Percentiles rank a stretch among this genome's conserved stretches.
Evolutionary conservation across 1,140 invertebrate species (phyloP).

Genomic region (Maniola jurtina): DNA sequence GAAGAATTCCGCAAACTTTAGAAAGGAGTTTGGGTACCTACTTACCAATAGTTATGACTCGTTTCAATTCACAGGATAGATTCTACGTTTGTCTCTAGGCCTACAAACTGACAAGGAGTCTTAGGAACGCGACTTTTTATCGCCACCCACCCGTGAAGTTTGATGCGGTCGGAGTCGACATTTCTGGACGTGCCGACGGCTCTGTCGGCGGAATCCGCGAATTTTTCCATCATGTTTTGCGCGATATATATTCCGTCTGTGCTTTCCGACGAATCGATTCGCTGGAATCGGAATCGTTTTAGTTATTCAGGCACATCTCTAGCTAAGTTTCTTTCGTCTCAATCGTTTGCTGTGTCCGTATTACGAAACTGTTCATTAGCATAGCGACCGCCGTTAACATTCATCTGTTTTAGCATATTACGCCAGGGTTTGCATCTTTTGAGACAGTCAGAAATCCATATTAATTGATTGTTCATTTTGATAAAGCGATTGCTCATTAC

Average conservation of each 20-base stretch:
- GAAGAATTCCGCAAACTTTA: no score
- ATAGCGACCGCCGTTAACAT: neutral
- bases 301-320: constrained; percentile 39
- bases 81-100: constrained; percentile 9
- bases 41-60: no score
- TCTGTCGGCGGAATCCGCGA: constrained; percentile 44
- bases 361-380: neutral
- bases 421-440: no score
- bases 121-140: constrained; percentile 47
- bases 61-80: neutral
- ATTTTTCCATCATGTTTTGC: constrained; percentile 57
- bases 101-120: constrained; percentile 16
- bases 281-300: constrained; percentile 42
- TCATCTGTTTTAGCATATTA: no score
- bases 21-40: no score
- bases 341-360: constrained; percentile 30
- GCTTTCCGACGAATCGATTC: constrained; percentile 48
- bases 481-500: no score
- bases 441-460: no score
- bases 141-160: constrained; percentile 58
- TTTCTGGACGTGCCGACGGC: constrained; percentile 38
- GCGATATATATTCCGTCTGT: constrained; percentile 51
- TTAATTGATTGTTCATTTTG: no score
- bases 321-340: constrained; percentile 47
- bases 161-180: constrained; percentile 41